These are phyloP conservation scores for Bombylius discolor DNA, from an alignment of 2,888 invertebrate genomes.

Conservation along the genomic window DNA sequence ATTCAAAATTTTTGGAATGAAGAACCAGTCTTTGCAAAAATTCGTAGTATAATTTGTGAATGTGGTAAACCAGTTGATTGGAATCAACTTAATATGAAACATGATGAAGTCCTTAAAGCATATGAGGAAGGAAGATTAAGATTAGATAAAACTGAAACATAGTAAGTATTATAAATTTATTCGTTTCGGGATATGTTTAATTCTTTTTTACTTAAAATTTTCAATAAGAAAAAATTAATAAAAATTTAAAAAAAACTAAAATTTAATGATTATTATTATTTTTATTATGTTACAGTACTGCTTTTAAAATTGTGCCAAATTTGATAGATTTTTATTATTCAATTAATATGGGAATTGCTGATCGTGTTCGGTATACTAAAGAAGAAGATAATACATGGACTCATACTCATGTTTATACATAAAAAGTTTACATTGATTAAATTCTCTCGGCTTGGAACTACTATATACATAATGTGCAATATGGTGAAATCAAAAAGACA, in stretches of 20 bases:
- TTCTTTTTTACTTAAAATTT: not conserved
- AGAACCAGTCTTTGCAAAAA: constrained; percentile 23
- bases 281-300: constrained; percentile 22
- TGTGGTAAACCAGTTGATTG: constrained; percentile 25
- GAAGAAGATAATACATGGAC: constrained; percentile 19
- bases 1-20: constrained; percentile 23
- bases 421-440: not conserved
- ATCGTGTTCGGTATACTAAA: constrained; percentile 27
- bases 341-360: constrained; percentile 23
- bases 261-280: not conserved
- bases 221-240: not conserved
- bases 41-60: constrained; percentile 25
- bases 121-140: constrained; percentile 15
- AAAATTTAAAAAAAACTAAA: not conserved
- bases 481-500: too few relatives aligned
- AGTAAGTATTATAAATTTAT: constrained; percentile 19
- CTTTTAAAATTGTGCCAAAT: constrained; percentile 25
- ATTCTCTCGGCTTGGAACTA: too few relatives aligned
- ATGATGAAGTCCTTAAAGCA: constrained; percentile 19
- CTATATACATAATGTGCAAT: too few relatives aligned
- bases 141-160: constrained; percentile 22
- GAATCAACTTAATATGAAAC: constrained; percentile 18
- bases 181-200: not conserved
- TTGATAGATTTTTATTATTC: constrained; percentile 30
- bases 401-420: constrained; percentile 25